A percentile compares a stretch with the other conserved stretches of the same genome.
Evolutionary conservation across 2,797 vertebrate genomes (phyloP).

Genomic region (Pygocentrus nattereri): DNA sequence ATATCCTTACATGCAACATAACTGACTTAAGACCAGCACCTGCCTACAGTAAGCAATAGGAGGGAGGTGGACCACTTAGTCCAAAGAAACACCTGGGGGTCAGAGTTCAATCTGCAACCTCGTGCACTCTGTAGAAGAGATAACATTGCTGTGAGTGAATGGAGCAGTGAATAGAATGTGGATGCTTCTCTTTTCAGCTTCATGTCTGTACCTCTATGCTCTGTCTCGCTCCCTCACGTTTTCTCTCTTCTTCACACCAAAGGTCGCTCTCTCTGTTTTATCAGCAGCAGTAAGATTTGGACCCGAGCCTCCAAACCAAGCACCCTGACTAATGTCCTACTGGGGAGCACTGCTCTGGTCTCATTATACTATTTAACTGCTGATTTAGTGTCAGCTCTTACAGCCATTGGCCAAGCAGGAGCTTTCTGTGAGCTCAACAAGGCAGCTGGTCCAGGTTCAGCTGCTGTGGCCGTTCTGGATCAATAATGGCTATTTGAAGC

Average conservation of each 20-base stretch:
- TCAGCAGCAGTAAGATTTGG: slow-evolving; percentile 42
- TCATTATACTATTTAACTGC: slow-evolving; percentile 54
- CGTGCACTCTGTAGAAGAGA: slow-evolving; percentile 52
- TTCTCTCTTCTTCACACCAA: neutral
- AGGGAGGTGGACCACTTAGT: slow-evolving; percentile 41
- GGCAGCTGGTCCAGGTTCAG: slow-evolving; percentile 34
- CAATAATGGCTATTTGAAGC: slow-evolving; percentile 15
- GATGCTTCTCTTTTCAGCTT: slow-evolving; percentile 49
- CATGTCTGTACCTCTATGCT: slow-evolving; percentile 48
- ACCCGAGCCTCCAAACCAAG: slow-evolving; percentile 42
- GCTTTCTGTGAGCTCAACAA: slow-evolving; percentile 38
- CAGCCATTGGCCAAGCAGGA: slow-evolving; percentile 45
- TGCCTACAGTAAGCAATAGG: slow-evolving; percentile 29
- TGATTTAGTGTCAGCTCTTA: slow-evolving; percentile 52
- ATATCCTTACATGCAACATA: neutral
- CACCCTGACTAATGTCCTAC: slow-evolving; percentile 48
- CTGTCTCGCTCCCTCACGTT: slow-evolving; percentile 11
- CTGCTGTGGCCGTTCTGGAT: slow-evolving; percentile 29
- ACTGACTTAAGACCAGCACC: neutral
- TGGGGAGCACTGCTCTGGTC: slow-evolving; percentile 40
- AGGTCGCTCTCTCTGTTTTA: slow-evolving; percentile 5
- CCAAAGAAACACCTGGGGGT: slow-evolving; percentile 25
- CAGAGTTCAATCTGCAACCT: slow-evolving; percentile 33
- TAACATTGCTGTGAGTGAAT: slow-evolving; percentile 31
- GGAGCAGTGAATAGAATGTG: slow-evolving; percentile 51